Evolutionary conservation across 2,113 vertebrate species (phyloP).

Genomic region (Kobus ellipsiprymnus): DNA sequence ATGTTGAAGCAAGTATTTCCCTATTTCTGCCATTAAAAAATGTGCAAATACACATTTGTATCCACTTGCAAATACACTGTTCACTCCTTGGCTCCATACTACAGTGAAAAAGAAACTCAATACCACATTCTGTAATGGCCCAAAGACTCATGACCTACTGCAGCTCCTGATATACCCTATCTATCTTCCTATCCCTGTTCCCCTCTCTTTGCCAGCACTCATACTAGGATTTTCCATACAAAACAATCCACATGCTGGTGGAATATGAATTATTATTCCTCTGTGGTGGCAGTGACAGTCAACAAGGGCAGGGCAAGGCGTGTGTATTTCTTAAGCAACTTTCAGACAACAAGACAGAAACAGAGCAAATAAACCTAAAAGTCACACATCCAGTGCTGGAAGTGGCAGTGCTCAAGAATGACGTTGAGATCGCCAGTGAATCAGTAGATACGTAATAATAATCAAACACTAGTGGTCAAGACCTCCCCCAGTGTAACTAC

Average conservation of each 20-base stretch:
- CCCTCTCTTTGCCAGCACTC: neutral
- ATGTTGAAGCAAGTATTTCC: neutral
- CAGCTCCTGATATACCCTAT: neutral
- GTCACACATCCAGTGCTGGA: neutral
- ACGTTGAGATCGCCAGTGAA: neutral
- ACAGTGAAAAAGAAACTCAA: neutral
- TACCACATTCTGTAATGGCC: neutral
- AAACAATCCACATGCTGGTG: neutral
- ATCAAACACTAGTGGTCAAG: neutral
- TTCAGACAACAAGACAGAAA: neutral
- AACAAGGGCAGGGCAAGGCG: neutral
- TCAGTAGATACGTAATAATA: neutral
- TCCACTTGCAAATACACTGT: neutral
- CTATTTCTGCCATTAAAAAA: neutral
- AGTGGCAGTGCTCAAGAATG: neutral
- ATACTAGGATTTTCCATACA: neutral
- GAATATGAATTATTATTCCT: neutral
- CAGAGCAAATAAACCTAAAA: neutral
- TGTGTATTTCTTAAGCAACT: neutral
- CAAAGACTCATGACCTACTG: neutral
- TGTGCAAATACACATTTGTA: neutral
- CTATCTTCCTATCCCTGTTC: neutral
- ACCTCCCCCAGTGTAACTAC: neutral
- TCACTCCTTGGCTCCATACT: neutral
- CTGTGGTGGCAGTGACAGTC: neutral